Conservation (phyloP, 2,888 invertebrate genomes). For the Amiota communis region DNA sequence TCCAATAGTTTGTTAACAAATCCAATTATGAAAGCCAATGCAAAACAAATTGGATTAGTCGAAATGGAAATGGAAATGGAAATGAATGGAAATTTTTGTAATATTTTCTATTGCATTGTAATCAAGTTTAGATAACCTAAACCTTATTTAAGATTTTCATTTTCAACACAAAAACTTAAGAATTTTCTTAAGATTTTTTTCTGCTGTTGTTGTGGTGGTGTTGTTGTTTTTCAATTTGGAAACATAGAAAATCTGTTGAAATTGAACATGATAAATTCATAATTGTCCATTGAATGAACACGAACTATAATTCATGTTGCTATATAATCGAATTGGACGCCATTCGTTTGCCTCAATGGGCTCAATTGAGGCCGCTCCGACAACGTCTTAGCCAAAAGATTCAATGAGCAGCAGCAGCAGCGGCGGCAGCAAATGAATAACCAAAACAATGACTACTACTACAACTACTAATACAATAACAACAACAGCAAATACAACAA, state of each 20-base stretch:
- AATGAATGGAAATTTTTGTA: too few relatives aligned
- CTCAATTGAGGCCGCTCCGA: slow-evolving; percentile 60
- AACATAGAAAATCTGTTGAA: slow-evolving; percentile 60
- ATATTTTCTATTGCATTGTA: too few relatives aligned
- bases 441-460: slow-evolving; percentile 34
- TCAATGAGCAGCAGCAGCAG: slow-evolving; percentile 25
- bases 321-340: slow-evolving; percentile 66
- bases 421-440: slow-evolving; percentile 31
- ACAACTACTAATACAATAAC: neutral
- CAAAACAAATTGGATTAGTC: too few relatives aligned
- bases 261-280: slow-evolving; percentile 68
- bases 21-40: too few relatives aligned
- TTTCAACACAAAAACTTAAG: too few relatives aligned
- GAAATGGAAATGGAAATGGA: too few relatives aligned
- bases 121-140: too few relatives aligned
- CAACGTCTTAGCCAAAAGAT: slow-evolving; percentile 6
- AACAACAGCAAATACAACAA: slow-evolving; percentile 26
- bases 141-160: too few relatives aligned
- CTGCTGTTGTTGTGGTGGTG: neutral
- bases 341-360: slow-evolving; percentile 52
- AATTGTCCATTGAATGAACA: slow-evolving; percentile 67
- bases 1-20: too few relatives aligned
- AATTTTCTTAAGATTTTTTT: neutral
- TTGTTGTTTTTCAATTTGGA: slow-evolving; percentile 31
- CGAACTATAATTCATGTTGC: slow-evolving; percentile 67